phyloP scores from a whole-genome alignment of 2,797 vertebrate species.

The Notolabrus celidotus region DNA sequence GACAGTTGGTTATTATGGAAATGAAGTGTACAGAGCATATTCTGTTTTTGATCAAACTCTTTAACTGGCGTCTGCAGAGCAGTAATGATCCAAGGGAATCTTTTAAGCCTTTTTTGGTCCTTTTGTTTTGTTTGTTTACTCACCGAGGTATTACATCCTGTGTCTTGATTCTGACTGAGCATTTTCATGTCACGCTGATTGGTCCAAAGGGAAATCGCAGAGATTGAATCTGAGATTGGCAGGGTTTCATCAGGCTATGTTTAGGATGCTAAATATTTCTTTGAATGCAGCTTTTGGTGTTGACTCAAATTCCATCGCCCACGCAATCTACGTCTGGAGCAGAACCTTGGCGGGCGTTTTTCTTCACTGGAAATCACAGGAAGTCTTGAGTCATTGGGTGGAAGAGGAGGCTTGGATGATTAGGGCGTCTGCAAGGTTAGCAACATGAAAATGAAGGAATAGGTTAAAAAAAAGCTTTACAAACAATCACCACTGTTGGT shows the following conservation, averaged over 20 bases:
- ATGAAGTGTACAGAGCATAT: conserved; percentile 5
- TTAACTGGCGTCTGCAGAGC: conserved; percentile 9
- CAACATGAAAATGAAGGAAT: not conserved
- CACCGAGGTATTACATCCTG: not conserved
- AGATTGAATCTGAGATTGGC: not conserved
- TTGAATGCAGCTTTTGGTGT: not conserved
- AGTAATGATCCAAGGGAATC: not conserved
- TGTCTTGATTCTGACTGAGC: not conserved
- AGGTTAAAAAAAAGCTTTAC: conserved; percentile 8
- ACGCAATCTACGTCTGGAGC: conserved; percentile 24
- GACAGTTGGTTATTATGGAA: conserved; percentile 35
- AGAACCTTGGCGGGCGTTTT: not conserved
- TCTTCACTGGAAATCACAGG: conserved; percentile 16
- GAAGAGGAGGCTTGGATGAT: conserved; percentile 1
- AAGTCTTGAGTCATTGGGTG: conserved; percentile 45
- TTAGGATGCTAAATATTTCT: not conserved
- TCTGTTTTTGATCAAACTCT: conserved; percentile 11
- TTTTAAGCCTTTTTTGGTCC: not conserved
- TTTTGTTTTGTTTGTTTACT: not conserved
- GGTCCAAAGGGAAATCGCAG: not conserved
- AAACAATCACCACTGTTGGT: not conserved
- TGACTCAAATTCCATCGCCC: conserved; percentile 35
- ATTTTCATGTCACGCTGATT: not conserved
- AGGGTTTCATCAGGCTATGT: not conserved
- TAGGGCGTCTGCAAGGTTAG: not conserved